Conservation (phyloP, 1,140 invertebrate genomes). For the Adelges cooleyi region DNA sequence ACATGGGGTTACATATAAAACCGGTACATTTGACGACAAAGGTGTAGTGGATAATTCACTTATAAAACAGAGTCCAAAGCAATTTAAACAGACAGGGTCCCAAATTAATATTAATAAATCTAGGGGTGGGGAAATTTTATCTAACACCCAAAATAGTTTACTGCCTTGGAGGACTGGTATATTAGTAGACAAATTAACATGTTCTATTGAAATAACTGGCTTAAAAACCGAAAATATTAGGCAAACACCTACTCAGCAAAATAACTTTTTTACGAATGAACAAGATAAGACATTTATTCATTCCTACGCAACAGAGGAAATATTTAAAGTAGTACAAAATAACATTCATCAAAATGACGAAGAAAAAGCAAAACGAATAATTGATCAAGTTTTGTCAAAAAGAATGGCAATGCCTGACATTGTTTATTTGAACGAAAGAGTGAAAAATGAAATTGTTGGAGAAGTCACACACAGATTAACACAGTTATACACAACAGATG, state of each 20-base stretch:
- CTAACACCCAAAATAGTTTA: background rate
- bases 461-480: background rate
- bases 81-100: background rate
- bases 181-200: background rate
- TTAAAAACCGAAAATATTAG: background rate
- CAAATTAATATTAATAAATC: background rate
- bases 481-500: background rate
- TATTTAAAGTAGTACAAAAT: conserved; percentile 5
- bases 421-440: background rate
- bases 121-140: background rate
- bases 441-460: background rate
- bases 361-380: conserved; percentile 29
- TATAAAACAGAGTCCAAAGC: background rate
- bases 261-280: background rate
- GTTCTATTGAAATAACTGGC: background rate
- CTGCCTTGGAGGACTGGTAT: background rate
- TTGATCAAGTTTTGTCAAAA: conserved; percentile 19
- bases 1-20: background rate
- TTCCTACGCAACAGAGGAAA: background rate
- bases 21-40: conserved; percentile 20
- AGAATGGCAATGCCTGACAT: conserved; percentile 15
- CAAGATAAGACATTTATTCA: background rate
- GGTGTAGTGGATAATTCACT: background rate
- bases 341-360: background rate
- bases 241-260: background rate